Evolutionary conservation across 1,140 invertebrate species (phyloP), one percentile per base, ranked within the genome.

Genomic region (Aphelenchoides besseyi): DNA sequence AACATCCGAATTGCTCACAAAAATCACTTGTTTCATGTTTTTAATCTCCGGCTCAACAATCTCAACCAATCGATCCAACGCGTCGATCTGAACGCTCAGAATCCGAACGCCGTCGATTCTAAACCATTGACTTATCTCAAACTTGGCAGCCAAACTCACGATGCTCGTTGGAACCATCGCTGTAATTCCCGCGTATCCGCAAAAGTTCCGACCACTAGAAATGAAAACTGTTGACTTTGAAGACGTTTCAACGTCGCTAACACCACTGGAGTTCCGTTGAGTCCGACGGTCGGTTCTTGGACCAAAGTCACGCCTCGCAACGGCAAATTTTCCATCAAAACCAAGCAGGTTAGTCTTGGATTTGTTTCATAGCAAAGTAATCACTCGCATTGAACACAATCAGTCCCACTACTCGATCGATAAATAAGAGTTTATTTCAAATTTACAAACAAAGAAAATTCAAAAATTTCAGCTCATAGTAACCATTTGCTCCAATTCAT

Each of bases 311-410:
- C 5, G 5, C 18, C 5, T 5, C 55, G 55, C 18, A 59, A 8
- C 55, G 55, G 55, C 5, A 59, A 33, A 23, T 59, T 59, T 59
- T 59, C 55, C 55, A 59, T 59, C 41, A 23, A n/a, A n/a, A n/a
- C n/a, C n/a, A n/a, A n/a, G n/a, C n/a, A n/a, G n/a, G n/a, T n/a
- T n/a, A n/a, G n/a, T n/a, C n/a, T n/a, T n/a, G n/a, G n/a, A n/a
- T n/a, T n/a, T n/a, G n/a, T n/a, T n/a, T n/a, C n/a, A n/a, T n/a
- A n/a, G n/a, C n/a, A n/a, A n/a, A n/a, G n/a, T n/a, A n/a, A n/a
- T n/a, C n/a, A n/a, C n/a, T n/a, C n/a, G n/a, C n/a, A 48, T 48
- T 48, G 41, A 48, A 48, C 23, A 12, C 41, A 48, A 48, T 48
- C 12, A 48, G 41, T 16, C 12, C 12, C 41, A 23, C 12, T 48